Percentiles rank a stretch among this genome's conserved stretches.
phyloP scores from a whole-genome alignment of 2,888 invertebrate genomes.

The Bugula neritina region DNA sequence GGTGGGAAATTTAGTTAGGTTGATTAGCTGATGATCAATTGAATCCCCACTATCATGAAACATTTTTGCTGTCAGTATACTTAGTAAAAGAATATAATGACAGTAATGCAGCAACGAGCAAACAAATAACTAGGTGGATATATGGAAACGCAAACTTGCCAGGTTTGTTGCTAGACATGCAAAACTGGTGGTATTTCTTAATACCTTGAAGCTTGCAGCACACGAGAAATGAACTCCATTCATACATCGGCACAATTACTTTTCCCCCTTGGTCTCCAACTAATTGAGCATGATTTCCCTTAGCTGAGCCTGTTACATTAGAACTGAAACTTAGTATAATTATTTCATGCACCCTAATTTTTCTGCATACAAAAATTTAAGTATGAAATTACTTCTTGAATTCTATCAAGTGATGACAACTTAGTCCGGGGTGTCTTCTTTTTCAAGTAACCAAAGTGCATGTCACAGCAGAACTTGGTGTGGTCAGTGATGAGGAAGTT shows the following conservation, averaged over 20 bases:
- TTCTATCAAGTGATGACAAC: not conserved
- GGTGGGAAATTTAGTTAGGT: too few species aligned
- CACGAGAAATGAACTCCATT: not conserved
- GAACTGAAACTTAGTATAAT: too few species aligned
- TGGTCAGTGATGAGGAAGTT: conserved; percentile 5
- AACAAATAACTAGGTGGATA: too few species aligned
- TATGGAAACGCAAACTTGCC: too few species aligned
- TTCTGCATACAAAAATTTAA: not conserved
- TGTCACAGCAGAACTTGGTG: not conserved
- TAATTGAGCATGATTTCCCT: not conserved
- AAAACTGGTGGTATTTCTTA: not conserved
- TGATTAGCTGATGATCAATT: too few species aligned
- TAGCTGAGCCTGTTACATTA: too few species aligned
- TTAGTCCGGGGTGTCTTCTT: conserved; percentile 5
- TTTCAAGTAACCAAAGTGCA: not conserved
- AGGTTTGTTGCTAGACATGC: too few species aligned
- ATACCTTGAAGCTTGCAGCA: not conserved
- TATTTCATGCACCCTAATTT: too few species aligned
- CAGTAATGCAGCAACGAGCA: too few species aligned
- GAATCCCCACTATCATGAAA: too few species aligned
- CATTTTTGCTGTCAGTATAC: too few species aligned
- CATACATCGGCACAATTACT: not conserved
- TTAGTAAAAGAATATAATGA: too few species aligned
- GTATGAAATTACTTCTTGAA: not conserved
- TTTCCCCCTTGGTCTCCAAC: not conserved